phyloP scores from a whole-genome alignment of 2,113 vertebrate genomes.

The Eurypyga helias region DNA sequence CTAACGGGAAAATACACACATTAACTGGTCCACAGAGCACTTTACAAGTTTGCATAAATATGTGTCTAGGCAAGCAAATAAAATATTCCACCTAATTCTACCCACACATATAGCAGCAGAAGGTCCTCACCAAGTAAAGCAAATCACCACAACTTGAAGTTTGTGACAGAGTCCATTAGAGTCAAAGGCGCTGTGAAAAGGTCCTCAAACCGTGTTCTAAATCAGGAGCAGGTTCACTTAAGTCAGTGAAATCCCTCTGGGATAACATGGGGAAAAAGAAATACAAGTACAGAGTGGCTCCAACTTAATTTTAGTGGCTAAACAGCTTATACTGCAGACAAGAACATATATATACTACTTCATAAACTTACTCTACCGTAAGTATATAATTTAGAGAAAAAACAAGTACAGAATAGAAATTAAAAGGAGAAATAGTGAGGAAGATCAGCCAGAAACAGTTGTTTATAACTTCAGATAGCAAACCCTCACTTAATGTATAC shows the following conservation, averaged over 20 bases:
- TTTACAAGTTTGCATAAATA: conserved; percentile 1
- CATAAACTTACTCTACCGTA: background rate
- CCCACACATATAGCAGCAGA: background rate
- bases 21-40: background rate
- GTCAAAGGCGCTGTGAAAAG: background rate
- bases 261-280: background rate
- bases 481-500: background rate
- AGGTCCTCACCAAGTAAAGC: background rate
- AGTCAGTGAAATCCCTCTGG: background rate
- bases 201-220: background rate
- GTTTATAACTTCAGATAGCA: background rate
- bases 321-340: background rate
- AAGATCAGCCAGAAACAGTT: background rate
- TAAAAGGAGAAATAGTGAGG: background rate
- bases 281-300: background rate
- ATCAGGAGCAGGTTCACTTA: background rate
- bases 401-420: background rate
- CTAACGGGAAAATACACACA: conserved; percentile 8
- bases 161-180: background rate
- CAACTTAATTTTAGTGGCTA: background rate
- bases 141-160: background rate
- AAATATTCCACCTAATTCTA: background rate
- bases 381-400: background rate
- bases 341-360: background rate
- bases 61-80: background rate